Evolutionary conservation across 2,797 vertebrate genomes (phyloP), one percentile per base, ranked within the genome.

Genomic region (Lithobates pipiens): DNA sequence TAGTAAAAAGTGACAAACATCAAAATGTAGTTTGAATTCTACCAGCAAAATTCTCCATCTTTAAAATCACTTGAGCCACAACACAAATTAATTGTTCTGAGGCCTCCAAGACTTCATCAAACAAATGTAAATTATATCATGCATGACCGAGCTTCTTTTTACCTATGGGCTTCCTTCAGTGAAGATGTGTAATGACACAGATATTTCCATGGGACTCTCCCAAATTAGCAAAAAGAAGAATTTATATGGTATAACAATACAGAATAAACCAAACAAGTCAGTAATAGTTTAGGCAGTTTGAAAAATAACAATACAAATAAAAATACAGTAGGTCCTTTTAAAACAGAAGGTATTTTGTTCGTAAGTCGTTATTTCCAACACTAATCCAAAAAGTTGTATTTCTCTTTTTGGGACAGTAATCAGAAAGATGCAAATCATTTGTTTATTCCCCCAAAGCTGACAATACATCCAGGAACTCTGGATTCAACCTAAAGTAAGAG

Each of bases 91-190:
- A 94, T 93, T 93, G 89, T 92, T 94, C 91, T 93, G 91, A 90
- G 91, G 90, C 92, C 93, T 93, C 91, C 91, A 92, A 94, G 91
- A 89, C 90, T 93, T 93, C 91, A 94, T 93, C 94, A 93, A 92
- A 93, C 90, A 94, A 90, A 92, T 92, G 92, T 91, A 95, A 95
- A 94, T 93, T 91, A 89, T 86, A 91, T 88, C 82, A 92, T 84
- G 92, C 92, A 92, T 91, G 91, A 93, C 90, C 93, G 92, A n/a
- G 88, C 88, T 93, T 88, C 90, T 85, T 92, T 93, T 90, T 91
- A 89, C 88, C 88, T 90, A 88, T 70, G 76, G 89, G 88, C 73
- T 93, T 88, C 90, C 91, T 85, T 88, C 80, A 90, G 92, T 93
- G 90, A 91, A n/a, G 89, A 89, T 82, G 85, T 86, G 91, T 92